Base-by-base conservation (phyloP, 2,888 invertebrate species). In the Heteromurus nitidus region DNA sequence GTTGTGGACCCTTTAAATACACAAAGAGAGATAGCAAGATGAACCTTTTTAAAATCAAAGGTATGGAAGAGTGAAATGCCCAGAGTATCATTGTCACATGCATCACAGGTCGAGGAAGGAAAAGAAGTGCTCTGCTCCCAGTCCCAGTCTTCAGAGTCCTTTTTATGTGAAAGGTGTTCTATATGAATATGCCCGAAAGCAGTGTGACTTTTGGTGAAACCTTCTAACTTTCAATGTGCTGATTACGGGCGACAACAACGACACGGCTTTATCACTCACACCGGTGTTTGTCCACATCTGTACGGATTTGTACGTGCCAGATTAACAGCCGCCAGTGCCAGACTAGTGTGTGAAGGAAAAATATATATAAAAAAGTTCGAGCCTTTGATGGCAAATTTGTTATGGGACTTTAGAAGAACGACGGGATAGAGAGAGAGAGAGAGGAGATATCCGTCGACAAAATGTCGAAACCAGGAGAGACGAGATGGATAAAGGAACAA, bases 251-350 rank as follows among this genome's bases (percentile, higher is more conserved):
- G 76, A 76, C 76, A 76, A 65, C n/a, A n/a, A n/a, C n/a, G n/a
- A n/a, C n/a, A n/a, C n/a, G 75, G 55, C 47, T 47, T 76, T 76
- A 76, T 76, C 76, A 47, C 30, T 47, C 47, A 47, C 47, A 13
- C 16, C n/a, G 30, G 53, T 76, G 53, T 67, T 74, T 76, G 58
- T 76, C 68, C 68, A 75, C 76, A 76, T 76, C 76, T 76, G 76
- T 68, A 68, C 67, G 68, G 76, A 76, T 76, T 76, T 76, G 76
- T 76, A 68, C 76, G 76, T 76, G 76, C 76, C 68, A 68, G 76
- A 76, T 76, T 76, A 76, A 22, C 76, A 76, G 76, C 68, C 76
- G 76, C 68, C 76, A 67, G 74, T n/a, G 28, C 24, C 13, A 65
- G n/a, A n/a, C n/a, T n/a, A n/a, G n/a, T n/a, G 28, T 42, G 65